phyloP scores from a whole-genome alignment of 2,113 vertebrate species.

The Heliornis fulica region DNA sequence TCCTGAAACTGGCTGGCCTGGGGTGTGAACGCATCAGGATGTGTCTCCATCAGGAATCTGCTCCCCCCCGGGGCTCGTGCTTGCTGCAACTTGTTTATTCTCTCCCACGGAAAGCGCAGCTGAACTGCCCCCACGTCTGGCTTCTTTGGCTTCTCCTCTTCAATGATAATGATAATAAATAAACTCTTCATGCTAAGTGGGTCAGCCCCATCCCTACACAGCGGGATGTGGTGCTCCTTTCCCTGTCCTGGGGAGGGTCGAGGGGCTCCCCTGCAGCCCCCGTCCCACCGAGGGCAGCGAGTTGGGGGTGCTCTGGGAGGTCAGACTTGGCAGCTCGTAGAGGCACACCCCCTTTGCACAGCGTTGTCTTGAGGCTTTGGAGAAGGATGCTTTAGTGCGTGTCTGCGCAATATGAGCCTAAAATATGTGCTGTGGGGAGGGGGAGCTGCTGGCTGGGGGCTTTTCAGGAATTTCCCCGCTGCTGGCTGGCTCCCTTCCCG shows the following conservation, averaged over 20 bases:
- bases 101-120: conserved; percentile 43
- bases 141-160: conserved; percentile 34
- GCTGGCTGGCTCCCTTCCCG: background rate
- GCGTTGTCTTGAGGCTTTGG: background rate
- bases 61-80: background rate
- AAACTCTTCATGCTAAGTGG: conserved; percentile 5
- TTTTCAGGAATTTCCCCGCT: background rate
- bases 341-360: background rate
- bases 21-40: background rate
- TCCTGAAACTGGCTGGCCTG: background rate
- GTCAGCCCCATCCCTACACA: background rate
- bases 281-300: background rate
- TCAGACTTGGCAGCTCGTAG: background rate
- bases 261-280: background rate
- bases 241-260: background rate
- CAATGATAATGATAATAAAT: background rate
- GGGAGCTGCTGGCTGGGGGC: background rate
- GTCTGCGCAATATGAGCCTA: background rate
- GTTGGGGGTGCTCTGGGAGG: background rate
- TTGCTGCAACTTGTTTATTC: conserved; percentile 46
- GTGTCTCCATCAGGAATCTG: background rate
- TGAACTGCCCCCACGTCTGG: conserved; percentile 8
- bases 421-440: background rate
- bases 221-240: rapidly evolving
- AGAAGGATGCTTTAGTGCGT: background rate